Evolutionary conservation across 2,888 invertebrate species (phyloP).

Genomic region (Ceriagrion tenellum): DNA sequence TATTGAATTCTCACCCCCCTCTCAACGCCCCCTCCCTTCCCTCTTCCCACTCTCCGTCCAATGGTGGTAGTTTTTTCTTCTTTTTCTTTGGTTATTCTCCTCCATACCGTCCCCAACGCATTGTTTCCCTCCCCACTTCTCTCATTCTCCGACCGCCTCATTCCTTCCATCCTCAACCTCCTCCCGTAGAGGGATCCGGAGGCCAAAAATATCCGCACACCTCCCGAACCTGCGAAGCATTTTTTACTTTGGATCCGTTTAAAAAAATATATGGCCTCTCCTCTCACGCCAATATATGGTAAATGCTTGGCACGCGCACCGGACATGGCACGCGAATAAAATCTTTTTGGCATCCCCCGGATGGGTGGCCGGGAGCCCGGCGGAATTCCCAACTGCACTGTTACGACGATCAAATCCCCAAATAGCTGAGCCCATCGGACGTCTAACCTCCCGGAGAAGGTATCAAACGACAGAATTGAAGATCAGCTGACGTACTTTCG

Average conservation of each 20-base stretch:
- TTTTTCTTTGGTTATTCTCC: not conserved
- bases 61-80: too few relatives aligned
- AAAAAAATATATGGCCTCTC: not conserved
- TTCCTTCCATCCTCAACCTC: not conserved
- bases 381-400: not conserved
- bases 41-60: not conserved
- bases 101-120: conserved; percentile 13
- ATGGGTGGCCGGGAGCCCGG: not conserved
- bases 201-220: conserved; percentile 9
- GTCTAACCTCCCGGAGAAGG: too few relatives aligned
- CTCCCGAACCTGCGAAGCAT: not conserved
- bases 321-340: not conserved
- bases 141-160: not conserved
- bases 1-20: not conserved
- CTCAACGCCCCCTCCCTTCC: not conserved
- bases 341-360: not conserved
- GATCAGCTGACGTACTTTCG: too few relatives aligned
- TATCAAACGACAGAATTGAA: too few relatives aligned
- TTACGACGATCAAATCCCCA: not conserved
- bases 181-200: not conserved
- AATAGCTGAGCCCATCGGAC: not conserved
- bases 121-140: not conserved
- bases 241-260: conserved; percentile 14
- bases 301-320: not conserved
- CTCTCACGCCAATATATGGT: not conserved